Base-by-base conservation (phyloP, 2,797 vertebrate species). In the Gastrophryne carolinensis region DNA sequence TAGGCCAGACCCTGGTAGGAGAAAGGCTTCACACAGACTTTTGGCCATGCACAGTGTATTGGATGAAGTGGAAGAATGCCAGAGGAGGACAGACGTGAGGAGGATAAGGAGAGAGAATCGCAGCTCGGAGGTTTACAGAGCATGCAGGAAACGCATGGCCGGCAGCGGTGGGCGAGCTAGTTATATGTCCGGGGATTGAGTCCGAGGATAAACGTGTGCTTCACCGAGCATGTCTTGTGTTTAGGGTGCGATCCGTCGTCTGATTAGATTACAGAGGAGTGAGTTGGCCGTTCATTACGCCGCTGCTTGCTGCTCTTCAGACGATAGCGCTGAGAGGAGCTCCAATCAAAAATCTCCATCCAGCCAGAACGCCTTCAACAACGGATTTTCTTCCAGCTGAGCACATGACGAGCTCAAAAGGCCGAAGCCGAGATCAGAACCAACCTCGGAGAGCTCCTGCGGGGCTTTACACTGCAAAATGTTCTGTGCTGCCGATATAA, bases 201-300 rank as follows among this genome's bases (percentile, higher is more conserved):
- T 24, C 15, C 13, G 29, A 37, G 29, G 49, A 71, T 35, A 65
- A 58, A 27, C n/a, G 11, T 17, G 57, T 5, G 67, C 60, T 72
- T 56, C 75, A 52, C 23, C n/a, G 74, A 52, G 41, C 39, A 19
- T 11, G 32, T 56, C 57, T 70, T 32, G 67, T 71, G 29, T 77
- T 53, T 47, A 62, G 32, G 21, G 60, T 23, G 15, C 64, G 37
- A 65, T 72, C 52, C 35, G 56, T n/a, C 11, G 27, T 29, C 50
- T 72, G 74, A 64, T 63, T 64, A 39, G 24, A 77, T 77, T 57
- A 78, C 60, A 64, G 41, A 15, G 32, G 52, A 65, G 67, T 63
- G 23, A 39, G 67, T 50, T 39, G 29, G 17, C 60, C 75, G 17
- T 62, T 72, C 61, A 64, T 71, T 72, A 72, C 4, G 49, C 35